Evolutionary conservation across 2,888 invertebrate genomes (phyloP).

Genomic region (Agrilus cyanescens): DNA sequence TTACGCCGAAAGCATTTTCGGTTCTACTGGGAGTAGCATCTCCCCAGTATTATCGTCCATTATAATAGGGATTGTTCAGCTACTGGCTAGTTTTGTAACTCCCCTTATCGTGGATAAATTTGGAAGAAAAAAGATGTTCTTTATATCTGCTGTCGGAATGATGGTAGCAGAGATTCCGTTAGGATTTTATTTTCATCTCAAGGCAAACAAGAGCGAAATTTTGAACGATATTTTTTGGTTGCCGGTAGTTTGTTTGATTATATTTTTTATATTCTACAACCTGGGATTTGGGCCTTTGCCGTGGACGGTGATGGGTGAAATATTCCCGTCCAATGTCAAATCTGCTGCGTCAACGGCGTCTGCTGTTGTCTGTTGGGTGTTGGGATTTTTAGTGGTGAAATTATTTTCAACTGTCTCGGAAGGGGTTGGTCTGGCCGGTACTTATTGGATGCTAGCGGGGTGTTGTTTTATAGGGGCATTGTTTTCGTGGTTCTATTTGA

Average conservation of each 20-base stretch:
- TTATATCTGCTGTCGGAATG: conserved; percentile 56
- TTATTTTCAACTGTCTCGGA: conserved; percentile 46
- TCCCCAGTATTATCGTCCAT: conserved; percentile 55
- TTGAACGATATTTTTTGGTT: conserved; percentile 46
- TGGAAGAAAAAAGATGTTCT: conserved; percentile 57
- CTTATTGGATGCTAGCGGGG: conserved; percentile 59
- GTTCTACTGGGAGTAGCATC: conserved; percentile 47
- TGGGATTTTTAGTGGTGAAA: conserved; percentile 63
- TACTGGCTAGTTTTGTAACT: conserved; percentile 55
- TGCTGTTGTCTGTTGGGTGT: conserved; percentile 59
- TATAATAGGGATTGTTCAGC: conserved; percentile 60
- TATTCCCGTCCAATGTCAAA: conserved; percentile 68
- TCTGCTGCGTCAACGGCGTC: conserved; percentile 60
- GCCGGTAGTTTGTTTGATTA: conserved; percentile 45
- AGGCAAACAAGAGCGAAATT: conserved; percentile 44
- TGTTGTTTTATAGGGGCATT: conserved; percentile 49
- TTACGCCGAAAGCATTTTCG: conserved; percentile 62
- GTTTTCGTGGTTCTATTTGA: conserved; percentile 67
- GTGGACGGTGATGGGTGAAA: conserved; percentile 72
- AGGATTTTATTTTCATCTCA: conserved; percentile 49
- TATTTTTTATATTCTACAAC: conserved; percentile 64
- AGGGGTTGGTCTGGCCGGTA: conserved; percentile 45
- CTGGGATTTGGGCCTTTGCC: conserved; percentile 60
- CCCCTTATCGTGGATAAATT: conserved; percentile 63
- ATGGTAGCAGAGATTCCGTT: conserved; percentile 44